phyloP scores from a whole-genome alignment of 2,888 invertebrate genomes.

The Leptinotarsa peninsularis region DNA sequence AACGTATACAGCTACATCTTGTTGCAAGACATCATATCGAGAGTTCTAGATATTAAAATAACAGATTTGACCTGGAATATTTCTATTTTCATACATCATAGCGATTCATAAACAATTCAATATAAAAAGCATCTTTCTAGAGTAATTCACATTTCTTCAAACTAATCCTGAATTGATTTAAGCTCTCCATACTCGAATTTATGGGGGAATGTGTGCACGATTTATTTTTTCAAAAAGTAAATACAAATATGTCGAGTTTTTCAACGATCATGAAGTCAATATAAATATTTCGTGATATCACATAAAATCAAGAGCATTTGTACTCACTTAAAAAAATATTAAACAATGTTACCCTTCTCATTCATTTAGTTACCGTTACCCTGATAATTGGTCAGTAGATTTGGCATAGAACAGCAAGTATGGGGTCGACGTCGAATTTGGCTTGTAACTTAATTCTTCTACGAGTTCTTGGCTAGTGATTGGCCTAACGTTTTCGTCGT shows the following conservation, averaged over 20 bases:
- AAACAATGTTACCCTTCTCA: conserved; percentile 40
- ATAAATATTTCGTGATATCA: conserved; percentile 51
- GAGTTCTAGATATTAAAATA: neutral
- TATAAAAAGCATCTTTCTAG: conserved; percentile 10
- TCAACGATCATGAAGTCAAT: conserved; percentile 36
- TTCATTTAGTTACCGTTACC: conserved; percentile 42
- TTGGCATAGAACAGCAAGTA: conserved; percentile 85
- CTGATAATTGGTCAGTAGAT: conserved; percentile 49
- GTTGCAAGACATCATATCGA: neutral
- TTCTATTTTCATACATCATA: conserved; percentile 3
- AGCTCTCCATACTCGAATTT: conserved; percentile 22
- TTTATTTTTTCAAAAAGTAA: conserved; percentile 29
- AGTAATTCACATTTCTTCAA: neutral
- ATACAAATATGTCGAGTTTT: conserved; percentile 43
- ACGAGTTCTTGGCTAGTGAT: conserved; percentile 83
- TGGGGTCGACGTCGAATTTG: conserved; percentile 84
- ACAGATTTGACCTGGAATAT: neutral
- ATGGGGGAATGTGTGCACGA: conserved; percentile 20
- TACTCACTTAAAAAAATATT: conserved; percentile 49
- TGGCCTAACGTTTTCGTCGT: conserved; percentile 86
- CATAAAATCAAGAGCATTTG: conserved; percentile 54
- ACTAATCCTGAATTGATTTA: conserved; percentile 12
- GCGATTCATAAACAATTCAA: neutral
- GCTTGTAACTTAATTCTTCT: conserved; percentile 80
- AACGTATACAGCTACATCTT: conserved; percentile 13